Evolutionary conservation across 2,888 invertebrate genomes (phyloP).

Genomic region (Morpho deidamia): DNA sequence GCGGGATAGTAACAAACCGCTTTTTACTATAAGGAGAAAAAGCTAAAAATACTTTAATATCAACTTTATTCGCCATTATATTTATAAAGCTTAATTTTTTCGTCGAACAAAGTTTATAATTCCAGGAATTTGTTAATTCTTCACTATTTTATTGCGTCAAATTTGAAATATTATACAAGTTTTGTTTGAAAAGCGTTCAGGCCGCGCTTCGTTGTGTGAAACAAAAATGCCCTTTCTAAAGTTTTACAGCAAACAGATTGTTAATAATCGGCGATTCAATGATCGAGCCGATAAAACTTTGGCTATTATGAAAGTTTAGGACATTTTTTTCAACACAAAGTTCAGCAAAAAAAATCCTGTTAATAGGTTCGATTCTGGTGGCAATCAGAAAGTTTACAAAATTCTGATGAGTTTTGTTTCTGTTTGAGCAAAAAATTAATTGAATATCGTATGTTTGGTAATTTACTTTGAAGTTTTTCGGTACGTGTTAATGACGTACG

Average conservation of each 20-base stretch:
- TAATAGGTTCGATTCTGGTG: constrained; percentile 5
- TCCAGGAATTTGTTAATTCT: too few species aligned
- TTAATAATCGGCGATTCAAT: constrained; percentile 19
- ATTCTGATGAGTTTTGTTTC: background rate
- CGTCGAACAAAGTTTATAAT: too few species aligned
- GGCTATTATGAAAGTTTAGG: constrained; percentile 19
- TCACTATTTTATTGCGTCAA: background rate
- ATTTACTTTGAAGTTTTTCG: too few species aligned
- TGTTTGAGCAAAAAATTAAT: background rate
- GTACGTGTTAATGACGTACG: too few species aligned
- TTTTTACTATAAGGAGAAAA: too few species aligned
- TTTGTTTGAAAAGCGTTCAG: background rate
- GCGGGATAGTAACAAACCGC: too few species aligned
- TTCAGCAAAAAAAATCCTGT: constrained; percentile 8
- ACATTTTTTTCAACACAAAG: constrained; percentile 5
- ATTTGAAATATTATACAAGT: constrained; percentile 1
- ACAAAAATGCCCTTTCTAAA: constrained; percentile 11
- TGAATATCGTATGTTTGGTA: background rate
- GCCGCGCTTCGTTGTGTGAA: background rate
- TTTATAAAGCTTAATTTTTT: too few species aligned
- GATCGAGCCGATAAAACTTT: constrained; percentile 18
- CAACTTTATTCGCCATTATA: too few species aligned
- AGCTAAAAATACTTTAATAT: too few species aligned
- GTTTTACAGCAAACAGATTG: constrained; percentile 18
- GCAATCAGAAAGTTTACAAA: background rate